Evolutionary conservation across 2,888 invertebrate genomes (phyloP), one percentile per base, ranked within the genome.

Genomic region (Cheilosia grossa): DNA sequence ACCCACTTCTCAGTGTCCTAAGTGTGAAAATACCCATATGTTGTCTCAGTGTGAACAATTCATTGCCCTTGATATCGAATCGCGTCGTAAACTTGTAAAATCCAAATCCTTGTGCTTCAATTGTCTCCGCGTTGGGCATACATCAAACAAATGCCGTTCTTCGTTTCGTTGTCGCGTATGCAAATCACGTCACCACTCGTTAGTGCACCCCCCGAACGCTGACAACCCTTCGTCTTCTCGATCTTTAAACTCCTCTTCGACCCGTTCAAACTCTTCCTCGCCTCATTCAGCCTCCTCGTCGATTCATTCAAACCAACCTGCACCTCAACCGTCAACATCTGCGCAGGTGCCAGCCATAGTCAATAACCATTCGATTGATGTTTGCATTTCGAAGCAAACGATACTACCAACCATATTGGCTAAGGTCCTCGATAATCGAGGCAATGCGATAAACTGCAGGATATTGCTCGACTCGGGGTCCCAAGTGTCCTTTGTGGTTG

Each of bases 71-170:
- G 33, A 44, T 30, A 21, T 63, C 21, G 13, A 24, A 49, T 21
- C 27, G 27, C 27, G 27, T 27, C 27, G 27, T 27, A 27, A 27
- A 27, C 6, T 27, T 27, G 27, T 27, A 0, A 27, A 27, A 27
- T 6, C 27, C 6, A 27, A 27, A 27, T 53, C 67, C 5, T 24
- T 69, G 4, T 77, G 77, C 15, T 77, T 77, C 17, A 69, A 77
- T 10, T 77, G 69, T n/a, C 40, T 75, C 24, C 61, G 77, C 1
- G 10, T 33, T 10, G 54, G 69, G 3, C 61, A 78, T 58, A 42
- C 54, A 13, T 6, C 54, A 6, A 27, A 56, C 33, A 27, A n/a
- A 7, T 67, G 75, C 40, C 19, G n/a, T 0, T 67, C 75, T 1
- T 17, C 49, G 7, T 77, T 47, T 54, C 61, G 61, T 1, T 69